phyloP scores from a whole-genome alignment of 2,113 vertebrate genomes.

The Aldabrachelys gigantea region DNA sequence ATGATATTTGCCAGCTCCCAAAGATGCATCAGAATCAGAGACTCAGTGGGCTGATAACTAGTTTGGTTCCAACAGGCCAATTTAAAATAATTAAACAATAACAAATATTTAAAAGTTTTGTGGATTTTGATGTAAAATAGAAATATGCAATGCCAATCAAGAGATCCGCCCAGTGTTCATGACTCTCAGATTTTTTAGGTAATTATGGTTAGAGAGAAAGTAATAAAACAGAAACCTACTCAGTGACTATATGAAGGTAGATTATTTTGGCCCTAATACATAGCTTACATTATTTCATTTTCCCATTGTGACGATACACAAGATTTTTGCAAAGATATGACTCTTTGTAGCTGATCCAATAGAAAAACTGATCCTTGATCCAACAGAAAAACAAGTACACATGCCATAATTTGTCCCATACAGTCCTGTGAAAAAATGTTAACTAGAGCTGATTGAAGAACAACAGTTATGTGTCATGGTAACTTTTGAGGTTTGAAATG shows the following conservation, averaged over 20 bases:
- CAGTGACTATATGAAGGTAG: background rate
- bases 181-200: slow-evolving; percentile 33
- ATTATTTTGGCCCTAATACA: slow-evolving; percentile 7
- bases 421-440: background rate
- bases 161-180: slow-evolving; percentile 1
- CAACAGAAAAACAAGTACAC: background rate
- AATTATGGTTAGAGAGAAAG: background rate
- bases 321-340: slow-evolving; percentile 26
- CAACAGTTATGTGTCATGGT: background rate
- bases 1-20: slow-evolving; percentile 10
- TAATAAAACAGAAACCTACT: background rate
- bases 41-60: background rate
- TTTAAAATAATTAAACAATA: slow-evolving; percentile 33
- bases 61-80: slow-evolving; percentile 33
- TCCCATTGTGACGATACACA: background rate
- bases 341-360: background rate
- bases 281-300: slow-evolving; percentile 5
- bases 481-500: background rate
- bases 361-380: background rate
- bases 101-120: slow-evolving; percentile 5
- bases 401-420: accelerated
- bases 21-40: background rate
- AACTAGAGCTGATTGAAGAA: background rate
- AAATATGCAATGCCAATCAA: background rate
- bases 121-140: slow-evolving; percentile 24